Percentiles rank a stretch among this genome's conserved stretches.
Evolutionary conservation across 2,888 invertebrate species (phyloP).

Genomic region (Choristoneura rosaceana): DNA sequence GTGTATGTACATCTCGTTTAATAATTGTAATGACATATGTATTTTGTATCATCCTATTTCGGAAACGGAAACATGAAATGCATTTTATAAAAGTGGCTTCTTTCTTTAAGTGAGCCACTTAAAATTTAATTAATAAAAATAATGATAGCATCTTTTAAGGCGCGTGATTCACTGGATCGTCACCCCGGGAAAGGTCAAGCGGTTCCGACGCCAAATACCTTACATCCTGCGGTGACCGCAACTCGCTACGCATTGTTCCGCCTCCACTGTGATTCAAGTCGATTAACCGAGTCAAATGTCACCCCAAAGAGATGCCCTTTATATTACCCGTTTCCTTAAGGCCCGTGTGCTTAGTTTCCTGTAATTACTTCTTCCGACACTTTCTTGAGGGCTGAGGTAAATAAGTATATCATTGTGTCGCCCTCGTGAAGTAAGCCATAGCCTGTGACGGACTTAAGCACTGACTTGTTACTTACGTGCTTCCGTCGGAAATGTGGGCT

Average conservation of each 20-base stretch:
- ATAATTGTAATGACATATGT: too few relatives aligned
- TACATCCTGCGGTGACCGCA: constrained; percentile 76
- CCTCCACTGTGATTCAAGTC: constrained; percentile 72
- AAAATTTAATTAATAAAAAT: constrained; percentile 32
- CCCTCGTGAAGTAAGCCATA: constrained; percentile 69
- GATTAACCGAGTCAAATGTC: constrained; percentile 83
- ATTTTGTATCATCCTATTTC: not conserved
- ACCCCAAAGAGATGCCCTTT: constrained; percentile 67
- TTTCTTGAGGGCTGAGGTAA: constrained; percentile 61
- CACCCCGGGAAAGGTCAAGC: constrained; percentile 58
- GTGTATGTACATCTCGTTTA: too few relatives aligned
- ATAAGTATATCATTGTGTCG: constrained; percentile 64
- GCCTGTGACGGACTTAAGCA: constrained; percentile 77
- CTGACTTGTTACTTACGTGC: constrained; percentile 65
- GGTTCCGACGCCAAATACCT: constrained; percentile 59
- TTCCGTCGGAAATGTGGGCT: constrained; percentile 82
- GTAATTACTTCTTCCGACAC: constrained; percentile 78
- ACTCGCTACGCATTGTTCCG: constrained; percentile 71
- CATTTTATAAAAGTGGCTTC: constrained; percentile 10
- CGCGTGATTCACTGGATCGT: constrained; percentile 44
- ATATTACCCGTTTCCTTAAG: constrained; percentile 73
- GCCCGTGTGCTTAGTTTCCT: constrained; percentile 69
- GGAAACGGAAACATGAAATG: not conserved
- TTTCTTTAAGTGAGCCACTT: constrained; percentile 15
- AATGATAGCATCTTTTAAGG: constrained; percentile 39